These are phyloP conservation scores for Villa cingulata DNA, from an alignment of 2,888 invertebrate species.

Conservation along the genomic window DNA sequence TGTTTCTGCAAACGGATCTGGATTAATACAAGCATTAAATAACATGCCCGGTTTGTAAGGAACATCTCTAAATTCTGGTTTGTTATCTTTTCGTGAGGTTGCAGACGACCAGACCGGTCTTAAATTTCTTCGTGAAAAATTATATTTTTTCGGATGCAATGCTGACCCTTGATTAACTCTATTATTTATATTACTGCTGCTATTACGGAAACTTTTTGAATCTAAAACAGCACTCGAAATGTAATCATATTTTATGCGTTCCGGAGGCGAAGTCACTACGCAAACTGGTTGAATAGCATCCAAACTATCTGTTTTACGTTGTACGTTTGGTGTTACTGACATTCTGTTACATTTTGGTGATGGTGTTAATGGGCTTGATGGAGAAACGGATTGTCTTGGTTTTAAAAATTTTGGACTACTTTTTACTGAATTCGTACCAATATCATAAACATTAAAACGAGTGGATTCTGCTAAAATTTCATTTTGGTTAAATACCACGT, in stretches of 20 bases:
- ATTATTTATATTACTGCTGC: too few relatives aligned
- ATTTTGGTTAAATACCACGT: slow-evolving; percentile 29
- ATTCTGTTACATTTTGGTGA: too few relatives aligned
- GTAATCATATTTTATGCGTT: slow-evolving; percentile 24
- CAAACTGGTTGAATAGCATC: too few relatives aligned
- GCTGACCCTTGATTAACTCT: slow-evolving; percentile 10
- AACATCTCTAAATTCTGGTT: too few relatives aligned
- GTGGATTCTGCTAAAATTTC: slow-evolving; percentile 36
- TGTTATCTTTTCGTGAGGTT: too few relatives aligned
- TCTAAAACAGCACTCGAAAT: not conserved
- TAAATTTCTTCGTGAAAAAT: slow-evolving; percentile 20
- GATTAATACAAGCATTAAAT: slow-evolving; percentile 34
- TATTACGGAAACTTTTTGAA: too few relatives aligned
- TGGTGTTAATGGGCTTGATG: not conserved
- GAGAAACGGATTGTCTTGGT: not conserved
- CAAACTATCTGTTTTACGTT: not conserved
- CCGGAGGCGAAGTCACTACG: slow-evolving; percentile 28
- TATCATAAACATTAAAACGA: slow-evolving; percentile 32
- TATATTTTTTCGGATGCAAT: slow-evolving; percentile 23
- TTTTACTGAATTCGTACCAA: not conserved
- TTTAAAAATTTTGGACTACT: not conserved
- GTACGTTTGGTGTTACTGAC: too few relatives aligned
- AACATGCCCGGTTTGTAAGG: slow-evolving; percentile 32
- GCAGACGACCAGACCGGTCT: too few relatives aligned
- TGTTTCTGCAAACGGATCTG: slow-evolving; percentile 40